Conservation (phyloP, 2,888 invertebrate species). For the Acrobasis suavella region DNA sequence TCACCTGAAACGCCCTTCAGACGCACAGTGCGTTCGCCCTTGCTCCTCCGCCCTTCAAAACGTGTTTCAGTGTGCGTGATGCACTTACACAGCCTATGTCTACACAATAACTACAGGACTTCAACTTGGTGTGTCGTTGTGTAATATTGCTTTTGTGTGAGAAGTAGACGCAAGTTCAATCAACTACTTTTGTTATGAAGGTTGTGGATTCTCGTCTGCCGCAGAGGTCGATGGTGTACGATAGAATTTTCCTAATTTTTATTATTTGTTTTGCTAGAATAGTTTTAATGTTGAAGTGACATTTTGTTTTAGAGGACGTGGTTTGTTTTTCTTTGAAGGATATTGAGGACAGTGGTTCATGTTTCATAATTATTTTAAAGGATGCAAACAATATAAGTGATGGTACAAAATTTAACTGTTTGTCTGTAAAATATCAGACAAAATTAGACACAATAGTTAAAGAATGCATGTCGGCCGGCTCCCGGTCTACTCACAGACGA, state of each 20-base stretch:
- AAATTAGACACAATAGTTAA: too few species aligned
- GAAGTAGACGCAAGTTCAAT: constrained; percentile 11
- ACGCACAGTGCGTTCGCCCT: constrained; percentile 24
- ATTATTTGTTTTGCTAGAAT: not conserved
- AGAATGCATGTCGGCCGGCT: too few species aligned
- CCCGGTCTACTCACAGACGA: too few species aligned
- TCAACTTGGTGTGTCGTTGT: constrained; percentile 1
- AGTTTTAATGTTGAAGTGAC: not conserved
- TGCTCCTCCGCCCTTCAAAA: constrained; percentile 27
- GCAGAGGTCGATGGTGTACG: not conserved
- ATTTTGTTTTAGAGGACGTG: not conserved
- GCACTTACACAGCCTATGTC: constrained; percentile 2
- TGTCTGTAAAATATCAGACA: too few species aligned
- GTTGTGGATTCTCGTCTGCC: not conserved
- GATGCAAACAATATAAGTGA: too few species aligned
- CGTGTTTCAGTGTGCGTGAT: constrained; percentile 16
- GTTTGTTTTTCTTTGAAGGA: too few species aligned
- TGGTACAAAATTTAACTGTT: too few species aligned
- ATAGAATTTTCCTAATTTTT: not conserved
- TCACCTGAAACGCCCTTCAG: constrained; percentile 30
- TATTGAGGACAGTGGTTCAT: too few species aligned
- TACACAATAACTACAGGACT: not conserved
- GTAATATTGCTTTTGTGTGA: constrained; percentile 3
- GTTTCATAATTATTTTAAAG: not conserved
- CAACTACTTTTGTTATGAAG: not conserved